Evolutionary conservation across 2,113 vertebrate genomes (phyloP).

Genomic region (Sorex araneus): DNA sequence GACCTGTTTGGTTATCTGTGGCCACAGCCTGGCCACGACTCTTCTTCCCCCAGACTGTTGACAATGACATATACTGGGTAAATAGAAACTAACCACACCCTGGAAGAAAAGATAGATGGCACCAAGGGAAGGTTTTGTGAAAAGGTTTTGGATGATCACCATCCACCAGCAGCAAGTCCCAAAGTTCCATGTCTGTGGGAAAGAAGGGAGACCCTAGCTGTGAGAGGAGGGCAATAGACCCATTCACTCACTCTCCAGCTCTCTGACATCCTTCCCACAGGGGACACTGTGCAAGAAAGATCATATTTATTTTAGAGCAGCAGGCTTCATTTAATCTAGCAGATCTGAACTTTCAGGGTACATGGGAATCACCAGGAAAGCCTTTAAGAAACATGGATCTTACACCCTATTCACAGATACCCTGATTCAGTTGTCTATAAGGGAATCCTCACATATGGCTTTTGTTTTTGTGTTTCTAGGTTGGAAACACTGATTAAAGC

Average conservation of each 20-base stretch:
- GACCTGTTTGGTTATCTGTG: conserved; percentile 23
- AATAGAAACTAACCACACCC: conserved; percentile 45
- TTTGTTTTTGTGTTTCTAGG: conserved; percentile 48
- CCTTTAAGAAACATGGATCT: not conserved
- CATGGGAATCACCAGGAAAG: not conserved
- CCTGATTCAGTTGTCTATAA: not conserved
- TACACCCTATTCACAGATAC: not conserved
- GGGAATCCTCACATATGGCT: not conserved
- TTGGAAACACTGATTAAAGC: not conserved
- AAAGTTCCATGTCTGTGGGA: not conserved
- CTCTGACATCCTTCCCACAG: not conserved
- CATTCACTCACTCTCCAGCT: fast-evolving
- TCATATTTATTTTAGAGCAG: not conserved
- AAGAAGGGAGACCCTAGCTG: not conserved
- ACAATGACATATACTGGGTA: not conserved
- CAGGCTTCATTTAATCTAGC: not conserved
- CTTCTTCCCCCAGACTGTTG: not conserved
- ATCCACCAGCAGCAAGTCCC: not conserved
- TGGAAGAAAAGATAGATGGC: conserved; percentile 40
- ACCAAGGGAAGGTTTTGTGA: conserved; percentile 53
- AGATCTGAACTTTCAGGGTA: not conserved
- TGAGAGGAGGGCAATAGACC: not conserved
- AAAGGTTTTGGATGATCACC: not conserved
- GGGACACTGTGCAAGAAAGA: not conserved
- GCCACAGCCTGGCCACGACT: not conserved